A percentile compares a stretch with the other conserved stretches of the same genome.
Conservation (phyloP, 2,888 invertebrate genomes). For the Chelonus formosanus region DNA sequence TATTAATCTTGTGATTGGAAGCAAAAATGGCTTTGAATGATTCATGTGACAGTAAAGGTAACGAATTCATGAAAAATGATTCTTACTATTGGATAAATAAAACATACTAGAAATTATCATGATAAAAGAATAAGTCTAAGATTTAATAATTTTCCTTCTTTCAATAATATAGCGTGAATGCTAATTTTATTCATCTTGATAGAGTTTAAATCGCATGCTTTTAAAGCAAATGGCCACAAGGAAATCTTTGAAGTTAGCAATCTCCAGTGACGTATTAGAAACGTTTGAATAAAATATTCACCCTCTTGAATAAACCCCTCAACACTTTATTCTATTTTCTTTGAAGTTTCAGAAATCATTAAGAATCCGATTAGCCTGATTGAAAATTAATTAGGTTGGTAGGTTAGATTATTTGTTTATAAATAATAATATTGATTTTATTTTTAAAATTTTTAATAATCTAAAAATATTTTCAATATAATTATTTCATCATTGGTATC, state of each 20-base stretch:
- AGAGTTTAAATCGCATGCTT: conserved; percentile 5
- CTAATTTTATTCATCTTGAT: neutral
- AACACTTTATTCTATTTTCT: conserved; percentile 10
- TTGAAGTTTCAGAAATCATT: conserved; percentile 23
- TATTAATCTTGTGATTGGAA: too few relatives aligned
- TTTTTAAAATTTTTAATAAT: too few relatives aligned
- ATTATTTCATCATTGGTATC: neutral
- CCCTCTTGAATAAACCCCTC: conserved; percentile 6
- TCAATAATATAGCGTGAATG: neutral
- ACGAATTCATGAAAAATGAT: too few relatives aligned
- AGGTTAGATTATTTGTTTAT: conserved; percentile 3
- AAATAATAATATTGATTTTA: neutral
- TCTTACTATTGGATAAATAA: too few relatives aligned
- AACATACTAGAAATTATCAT: too few relatives aligned
- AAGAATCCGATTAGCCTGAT: conserved; percentile 25
- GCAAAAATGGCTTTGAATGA: too few relatives aligned
- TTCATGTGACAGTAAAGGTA: too few relatives aligned
- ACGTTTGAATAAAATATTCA: conserved; percentile 23
- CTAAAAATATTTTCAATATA: neutral
- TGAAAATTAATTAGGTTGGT: conserved; percentile 22
- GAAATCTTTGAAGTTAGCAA: conserved; percentile 20
- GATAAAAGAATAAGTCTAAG: too few relatives aligned
- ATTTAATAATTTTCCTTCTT: neutral
- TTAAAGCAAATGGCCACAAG: conserved; percentile 6
- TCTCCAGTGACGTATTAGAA: conserved; percentile 3